Evolutionary conservation across 2,888 invertebrate species (phyloP).

Genomic region (Sialis lutaria): DNA sequence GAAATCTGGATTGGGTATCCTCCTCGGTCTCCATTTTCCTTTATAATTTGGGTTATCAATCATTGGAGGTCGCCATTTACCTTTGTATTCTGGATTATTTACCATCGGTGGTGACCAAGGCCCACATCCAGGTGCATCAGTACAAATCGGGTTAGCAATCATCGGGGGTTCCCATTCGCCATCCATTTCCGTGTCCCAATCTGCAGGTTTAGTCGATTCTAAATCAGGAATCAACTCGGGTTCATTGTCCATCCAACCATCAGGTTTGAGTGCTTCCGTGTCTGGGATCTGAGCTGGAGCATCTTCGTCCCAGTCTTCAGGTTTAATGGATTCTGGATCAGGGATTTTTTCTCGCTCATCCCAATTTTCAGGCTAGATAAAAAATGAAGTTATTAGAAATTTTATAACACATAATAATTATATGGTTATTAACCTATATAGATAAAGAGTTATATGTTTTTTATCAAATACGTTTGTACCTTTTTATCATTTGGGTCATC

Average conservation of each 20-base stretch:
- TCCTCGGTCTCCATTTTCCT: constrained; percentile 84
- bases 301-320: constrained; percentile 93
- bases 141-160: constrained; percentile 77
- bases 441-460: not conserved
- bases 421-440: not conserved
- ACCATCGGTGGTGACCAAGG: constrained; percentile 71
- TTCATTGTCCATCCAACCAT: constrained; percentile 88
- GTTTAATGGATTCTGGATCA: constrained; percentile 76
- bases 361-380: constrained; percentile 66
- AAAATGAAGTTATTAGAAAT: not conserved
- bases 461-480: constrained; percentile 23
- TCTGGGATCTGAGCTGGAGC: constrained; percentile 83
- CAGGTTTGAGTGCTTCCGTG: constrained; percentile 66
- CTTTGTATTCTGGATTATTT: constrained; percentile 83
- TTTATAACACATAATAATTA: no score
- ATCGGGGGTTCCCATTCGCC: constrained; percentile 96
- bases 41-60: constrained; percentile 87
- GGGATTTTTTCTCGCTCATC: constrained; percentile 89
- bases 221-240: constrained; percentile 75
- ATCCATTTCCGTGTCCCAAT: constrained; percentile 98
- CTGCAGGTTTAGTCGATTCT: constrained; percentile 69
- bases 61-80: constrained; percentile 79
- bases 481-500: constrained; percentile 75
- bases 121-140: constrained; percentile 65
- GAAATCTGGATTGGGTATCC: constrained; percentile 81